Conservation (phyloP, 2,797 vertebrate genomes). For the Dallia pectoralis region DNA sequence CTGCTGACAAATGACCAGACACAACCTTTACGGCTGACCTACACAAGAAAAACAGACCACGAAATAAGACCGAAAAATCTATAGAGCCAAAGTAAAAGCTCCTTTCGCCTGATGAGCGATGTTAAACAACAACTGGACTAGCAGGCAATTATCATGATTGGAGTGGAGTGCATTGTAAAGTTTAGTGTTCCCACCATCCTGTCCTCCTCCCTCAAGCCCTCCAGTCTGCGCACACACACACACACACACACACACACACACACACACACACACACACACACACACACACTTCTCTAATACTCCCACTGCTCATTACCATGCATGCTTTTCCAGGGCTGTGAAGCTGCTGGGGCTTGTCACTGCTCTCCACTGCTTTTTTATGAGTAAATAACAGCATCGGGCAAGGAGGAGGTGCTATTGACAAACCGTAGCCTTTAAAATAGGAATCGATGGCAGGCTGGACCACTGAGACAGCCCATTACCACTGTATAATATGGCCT, state of each 20-base stretch:
- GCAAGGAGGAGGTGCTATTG: constrained; percentile 82
- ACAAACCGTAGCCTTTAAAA: constrained; percentile 89
- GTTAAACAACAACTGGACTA: constrained; percentile 72
- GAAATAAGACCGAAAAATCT: constrained; percentile 52
- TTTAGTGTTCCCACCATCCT: constrained; percentile 29
- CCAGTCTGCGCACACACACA: constrained; percentile 6
- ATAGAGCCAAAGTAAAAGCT: constrained; percentile 65
- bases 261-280: background rate
- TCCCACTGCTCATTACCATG: constrained; percentile 88
- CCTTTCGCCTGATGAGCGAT: constrained; percentile 69
- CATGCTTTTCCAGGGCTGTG: constrained; percentile 89
- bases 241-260: background rate
- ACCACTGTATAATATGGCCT: constrained; percentile 68
- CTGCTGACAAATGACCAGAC: constrained; percentile 74
- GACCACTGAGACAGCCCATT: constrained; percentile 69
- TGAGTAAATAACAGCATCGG: constrained; percentile 96
- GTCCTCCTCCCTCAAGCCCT: background rate
- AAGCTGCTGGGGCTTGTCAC: constrained; percentile 76
- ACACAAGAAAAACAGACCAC: constrained; percentile 47
- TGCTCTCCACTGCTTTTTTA: constrained; percentile 97
- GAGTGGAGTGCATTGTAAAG: constrained; percentile 54
- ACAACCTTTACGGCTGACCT: constrained; percentile 74
- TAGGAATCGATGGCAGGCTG: constrained; percentile 78
- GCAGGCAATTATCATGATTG: constrained; percentile 78
- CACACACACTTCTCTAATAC: constrained; percentile 53